phyloP scores from a whole-genome alignment of 2,113 vertebrate species.

The Steatornis caripensis region DNA sequence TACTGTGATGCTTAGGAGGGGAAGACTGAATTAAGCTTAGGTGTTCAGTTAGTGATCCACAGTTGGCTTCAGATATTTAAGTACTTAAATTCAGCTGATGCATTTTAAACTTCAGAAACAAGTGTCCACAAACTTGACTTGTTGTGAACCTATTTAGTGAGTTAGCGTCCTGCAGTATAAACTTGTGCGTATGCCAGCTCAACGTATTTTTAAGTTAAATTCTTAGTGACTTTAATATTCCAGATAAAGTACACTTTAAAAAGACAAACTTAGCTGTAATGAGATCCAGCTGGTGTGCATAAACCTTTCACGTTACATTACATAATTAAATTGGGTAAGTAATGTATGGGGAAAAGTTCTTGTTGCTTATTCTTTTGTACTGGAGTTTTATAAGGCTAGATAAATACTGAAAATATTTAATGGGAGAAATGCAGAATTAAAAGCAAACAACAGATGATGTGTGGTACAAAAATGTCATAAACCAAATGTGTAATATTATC shows the following conservation, averaged over 20 bases:
- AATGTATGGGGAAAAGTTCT: slow-evolving; percentile 31
- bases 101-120: not conserved
- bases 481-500: not conserved
- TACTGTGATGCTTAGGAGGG: not conserved
- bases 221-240: not conserved
- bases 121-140: not conserved
- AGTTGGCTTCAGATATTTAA: not conserved
- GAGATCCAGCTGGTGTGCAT: slow-evolving; percentile 49
- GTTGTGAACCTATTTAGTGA: not conserved
- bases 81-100: not conserved
- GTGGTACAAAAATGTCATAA: not conserved
- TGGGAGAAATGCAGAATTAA: slow-evolving; percentile 12
- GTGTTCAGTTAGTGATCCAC: not conserved
- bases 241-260: slow-evolving; percentile 2
- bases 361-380: slow-evolving; percentile 23
- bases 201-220: not conserved
- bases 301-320: slow-evolving; percentile 52
- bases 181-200: not conserved
- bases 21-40: not conserved
- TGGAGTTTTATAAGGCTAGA: slow-evolving; percentile 26
- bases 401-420: slow-evolving; percentile 42
- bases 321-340: slow-evolving; percentile 39
- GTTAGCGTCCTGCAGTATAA: not conserved
- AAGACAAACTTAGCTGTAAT: slow-evolving; percentile 18
- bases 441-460: not conserved